These are phyloP conservation scores for Pardosa pseudoannulata DNA, from an alignment of 2,888 invertebrate species.

Conservation along the genomic window DNA sequence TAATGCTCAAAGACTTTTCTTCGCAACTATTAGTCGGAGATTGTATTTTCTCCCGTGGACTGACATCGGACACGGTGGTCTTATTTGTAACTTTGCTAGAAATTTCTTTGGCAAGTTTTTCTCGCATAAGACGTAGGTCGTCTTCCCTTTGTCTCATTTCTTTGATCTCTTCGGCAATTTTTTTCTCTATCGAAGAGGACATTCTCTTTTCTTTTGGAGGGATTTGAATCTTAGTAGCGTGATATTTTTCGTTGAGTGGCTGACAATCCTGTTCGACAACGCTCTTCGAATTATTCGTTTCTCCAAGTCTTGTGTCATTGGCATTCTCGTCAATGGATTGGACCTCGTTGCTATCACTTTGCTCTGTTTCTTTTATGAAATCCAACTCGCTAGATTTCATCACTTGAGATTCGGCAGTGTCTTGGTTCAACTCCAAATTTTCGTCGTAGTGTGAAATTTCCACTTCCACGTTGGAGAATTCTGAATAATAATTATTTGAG, in stretches of 20 bases:
- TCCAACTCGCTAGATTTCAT: not conserved
- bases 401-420: not conserved
- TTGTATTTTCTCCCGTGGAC: not conserved
- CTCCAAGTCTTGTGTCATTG: not conserved
- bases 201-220: not conserved
- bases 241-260: not conserved
- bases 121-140: constrained; percentile 78
- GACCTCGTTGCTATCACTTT: not conserved
- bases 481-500: constrained; percentile 23
- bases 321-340: not conserved
- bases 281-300: not conserved
- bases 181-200: constrained; percentile 73
- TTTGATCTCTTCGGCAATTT: constrained; percentile 79
- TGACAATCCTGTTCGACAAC: no score
- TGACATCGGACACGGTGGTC: not conserved
- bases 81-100: constrained; percentile 13
- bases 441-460: constrained; percentile 24
- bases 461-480: constrained; percentile 55
- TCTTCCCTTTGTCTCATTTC: constrained; percentile 80
- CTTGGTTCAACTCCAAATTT: not conserved
- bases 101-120: constrained; percentile 52
- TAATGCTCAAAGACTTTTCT: not conserved
- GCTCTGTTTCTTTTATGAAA: not conserved
- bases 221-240: not conserved
- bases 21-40: not conserved